Percentiles rank a stretch among this genome's conserved stretches.
phyloP scores from a whole-genome alignment of 2,888 invertebrate species.

The Phalera bucephala region DNA sequence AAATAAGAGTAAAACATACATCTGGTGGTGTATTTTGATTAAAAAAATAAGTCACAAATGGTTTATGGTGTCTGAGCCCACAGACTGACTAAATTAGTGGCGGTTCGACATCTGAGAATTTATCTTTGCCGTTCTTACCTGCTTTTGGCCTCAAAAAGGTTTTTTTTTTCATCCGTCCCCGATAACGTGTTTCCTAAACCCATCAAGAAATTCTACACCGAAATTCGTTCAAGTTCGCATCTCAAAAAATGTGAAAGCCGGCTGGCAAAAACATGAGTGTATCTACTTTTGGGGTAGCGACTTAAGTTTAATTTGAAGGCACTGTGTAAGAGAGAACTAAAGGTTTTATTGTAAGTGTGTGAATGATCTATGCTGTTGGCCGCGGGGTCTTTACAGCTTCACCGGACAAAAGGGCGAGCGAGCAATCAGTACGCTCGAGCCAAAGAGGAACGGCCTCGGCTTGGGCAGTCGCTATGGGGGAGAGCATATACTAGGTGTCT shows the following conservation, averaged over 20 bases:
- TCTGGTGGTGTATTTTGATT: conserved; percentile 1
- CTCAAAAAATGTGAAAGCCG: conserved; percentile 24
- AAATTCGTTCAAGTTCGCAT: conserved; percentile 26
- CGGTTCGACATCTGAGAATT: conserved; percentile 29
- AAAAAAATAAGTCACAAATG: conserved; percentile 23
- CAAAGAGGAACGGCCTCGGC: no score
- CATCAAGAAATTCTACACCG: conserved; percentile 25
- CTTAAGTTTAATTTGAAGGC: conserved; percentile 44
- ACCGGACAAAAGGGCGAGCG: no score
- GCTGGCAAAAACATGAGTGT: conserved; percentile 37
- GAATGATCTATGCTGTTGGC: no score
- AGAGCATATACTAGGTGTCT: no score
- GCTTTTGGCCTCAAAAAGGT: conserved; percentile 10
- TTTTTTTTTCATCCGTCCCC: conserved; percentile 11
- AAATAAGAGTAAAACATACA: background rate
- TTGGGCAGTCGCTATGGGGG: no score
- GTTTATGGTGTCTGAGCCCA: conserved; percentile 22
- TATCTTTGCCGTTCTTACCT: conserved; percentile 22
- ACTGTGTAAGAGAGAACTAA: conserved; percentile 29
- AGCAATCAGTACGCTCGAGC: no score
- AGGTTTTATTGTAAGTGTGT: no score
- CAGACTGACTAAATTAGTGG: conserved; percentile 1
- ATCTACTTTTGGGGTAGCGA: conserved; percentile 34
- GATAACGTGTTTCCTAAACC: conserved; percentile 19
- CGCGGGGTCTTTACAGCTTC: no score